Base-by-base conservation (phyloP, 1,140 invertebrate genomes). In the Eumeta japonica region DNA sequence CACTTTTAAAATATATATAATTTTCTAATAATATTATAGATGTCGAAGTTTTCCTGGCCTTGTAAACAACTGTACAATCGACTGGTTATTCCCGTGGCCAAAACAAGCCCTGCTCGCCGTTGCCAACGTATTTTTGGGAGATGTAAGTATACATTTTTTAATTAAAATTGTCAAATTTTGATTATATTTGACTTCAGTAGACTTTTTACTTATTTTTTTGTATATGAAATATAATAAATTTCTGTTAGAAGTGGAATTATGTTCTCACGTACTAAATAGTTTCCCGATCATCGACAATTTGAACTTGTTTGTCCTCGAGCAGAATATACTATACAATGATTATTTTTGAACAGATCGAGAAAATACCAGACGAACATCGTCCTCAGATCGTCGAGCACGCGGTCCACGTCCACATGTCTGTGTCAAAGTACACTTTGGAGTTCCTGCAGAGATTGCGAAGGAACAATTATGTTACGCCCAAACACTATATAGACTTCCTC, bases 1-100 rank as follows among this genome's bases (percentile, higher is more conserved):
- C 5, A n/a, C n/a, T 5, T 24, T 24, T 24, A 7, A 24, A 24
- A 24, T 24, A 24, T 24, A 24, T 5, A 7, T 24, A 24, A 7
- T 24, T n/a, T n/a, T 24, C 20, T 7, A 24, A 10, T 11, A 30
- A 9, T 41, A 35, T 37, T 24, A 1, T 35, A 73, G 90, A 13
- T 90, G 93, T 48, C 78, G 92, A 32, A 92, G 86, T 74, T 96
- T 95, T 66, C 93, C 93, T 0, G 92, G 92, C 0, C 75, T 97
- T 1, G 87, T 96, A 12, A 94, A 92, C 56, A 94, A 90, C 56
- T 93, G 90, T 2, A 92, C 89, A 9, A 92, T 97, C 34, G 89
- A 97, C 68, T 97, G 92, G 92, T 87, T 94, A 43, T 87, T 90
- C 55, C 83, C 89, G 0, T 97, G 94, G 93, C 92, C 93, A 1